phyloP scores from a whole-genome alignment of 2,113 vertebrate genomes.

The Ondatra zibethicus region DNA sequence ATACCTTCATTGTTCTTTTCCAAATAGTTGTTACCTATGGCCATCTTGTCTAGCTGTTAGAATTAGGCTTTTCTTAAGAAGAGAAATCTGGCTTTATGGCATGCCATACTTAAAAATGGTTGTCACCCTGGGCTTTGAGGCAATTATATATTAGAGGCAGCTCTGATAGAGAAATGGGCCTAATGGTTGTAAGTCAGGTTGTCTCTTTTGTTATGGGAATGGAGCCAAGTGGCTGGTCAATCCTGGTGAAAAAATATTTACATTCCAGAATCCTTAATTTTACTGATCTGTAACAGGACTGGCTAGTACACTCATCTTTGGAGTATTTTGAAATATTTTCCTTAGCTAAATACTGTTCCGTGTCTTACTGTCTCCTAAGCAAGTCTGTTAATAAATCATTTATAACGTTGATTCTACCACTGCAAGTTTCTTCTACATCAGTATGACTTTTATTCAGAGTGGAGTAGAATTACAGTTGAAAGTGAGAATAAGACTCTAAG shows the following conservation, averaged over 20 bases:
- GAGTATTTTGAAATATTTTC: background rate
- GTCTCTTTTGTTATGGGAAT: background rate
- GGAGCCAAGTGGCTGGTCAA: background rate
- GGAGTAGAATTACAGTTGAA: background rate
- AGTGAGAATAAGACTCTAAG: background rate
- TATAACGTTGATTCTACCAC: background rate
- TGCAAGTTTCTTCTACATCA: background rate
- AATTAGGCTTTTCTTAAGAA: background rate
- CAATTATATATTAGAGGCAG: background rate
- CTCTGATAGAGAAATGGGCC: background rate
- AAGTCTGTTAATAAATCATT: background rate
- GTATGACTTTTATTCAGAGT: background rate
- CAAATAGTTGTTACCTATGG: background rate
- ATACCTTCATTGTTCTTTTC: background rate
- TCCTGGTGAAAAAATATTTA: background rate
- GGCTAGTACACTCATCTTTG: background rate
- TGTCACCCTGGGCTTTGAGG: background rate
- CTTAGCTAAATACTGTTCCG: background rate
- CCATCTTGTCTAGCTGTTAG: background rate
- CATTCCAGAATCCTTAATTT: background rate
- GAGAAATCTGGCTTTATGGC: background rate
- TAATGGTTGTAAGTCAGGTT: background rate
- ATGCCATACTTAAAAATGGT: background rate
- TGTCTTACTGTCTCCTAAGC: background rate
- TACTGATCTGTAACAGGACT: background rate